Percentiles rank a stretch among this genome's conserved stretches.
phyloP scores from a whole-genome alignment of 2,797 vertebrate species.

The Argyrosomus regius region DNA sequence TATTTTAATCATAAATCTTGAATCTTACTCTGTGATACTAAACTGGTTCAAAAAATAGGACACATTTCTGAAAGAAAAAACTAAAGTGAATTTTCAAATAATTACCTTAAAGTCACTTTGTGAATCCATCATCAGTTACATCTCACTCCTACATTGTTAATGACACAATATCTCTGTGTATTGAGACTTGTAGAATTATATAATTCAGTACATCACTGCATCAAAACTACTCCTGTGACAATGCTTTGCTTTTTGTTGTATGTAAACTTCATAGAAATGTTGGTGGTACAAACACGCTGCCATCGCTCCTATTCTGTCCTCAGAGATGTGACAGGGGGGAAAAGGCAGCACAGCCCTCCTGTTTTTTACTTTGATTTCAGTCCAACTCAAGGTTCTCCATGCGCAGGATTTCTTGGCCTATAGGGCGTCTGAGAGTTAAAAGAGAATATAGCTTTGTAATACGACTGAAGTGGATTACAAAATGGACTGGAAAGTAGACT shows the following conservation, averaged over 20 bases:
- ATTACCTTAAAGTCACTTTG: constrained; percentile 1
- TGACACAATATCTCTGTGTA: constrained; percentile 32
- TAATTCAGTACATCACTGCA: constrained; percentile 19
- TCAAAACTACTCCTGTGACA: constrained; percentile 1
- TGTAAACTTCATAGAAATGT: constrained; percentile 47
- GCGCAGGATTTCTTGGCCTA: constrained; percentile 44
- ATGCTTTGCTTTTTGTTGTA: constrained; percentile 26
- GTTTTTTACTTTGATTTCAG: constrained; percentile 51
- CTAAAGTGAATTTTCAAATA: neutral
- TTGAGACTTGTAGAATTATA: constrained; percentile 31
- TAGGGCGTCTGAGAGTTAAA: constrained; percentile 55
- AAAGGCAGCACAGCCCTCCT: constrained; percentile 17
- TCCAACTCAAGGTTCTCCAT: constrained; percentile 25
- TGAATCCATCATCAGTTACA: constrained; percentile 3
- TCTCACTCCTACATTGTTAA: constrained; percentile 25
- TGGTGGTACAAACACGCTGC: constrained; percentile 13
- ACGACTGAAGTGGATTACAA: constrained; percentile 66
- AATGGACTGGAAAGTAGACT: constrained; percentile 46
- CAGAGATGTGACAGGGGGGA: neutral
- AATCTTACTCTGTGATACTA: neutral
- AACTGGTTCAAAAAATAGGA: constrained; percentile 19
- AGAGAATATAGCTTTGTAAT: constrained; percentile 55
- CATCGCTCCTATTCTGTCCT: constrained; percentile 13
- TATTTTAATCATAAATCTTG: constrained; percentile 35
- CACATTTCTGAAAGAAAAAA: neutral